phyloP scores from a whole-genome alignment of 2,113 vertebrate species.

The Lonchura striata region DNA sequence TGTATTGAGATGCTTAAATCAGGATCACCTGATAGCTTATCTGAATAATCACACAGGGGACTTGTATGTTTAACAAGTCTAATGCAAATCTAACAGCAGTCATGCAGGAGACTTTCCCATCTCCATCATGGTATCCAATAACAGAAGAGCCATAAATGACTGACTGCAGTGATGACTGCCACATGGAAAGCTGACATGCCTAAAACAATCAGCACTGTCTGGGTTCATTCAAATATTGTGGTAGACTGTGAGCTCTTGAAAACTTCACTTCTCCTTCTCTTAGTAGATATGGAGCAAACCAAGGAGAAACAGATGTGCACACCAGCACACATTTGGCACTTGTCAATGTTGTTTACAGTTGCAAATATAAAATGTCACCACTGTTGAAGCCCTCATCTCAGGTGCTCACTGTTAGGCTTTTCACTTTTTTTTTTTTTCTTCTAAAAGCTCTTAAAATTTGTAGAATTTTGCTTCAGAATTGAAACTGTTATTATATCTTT shows the following conservation, averaged over 20 bases:
- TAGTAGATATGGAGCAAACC: background rate
- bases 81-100: background rate
- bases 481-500: background rate
- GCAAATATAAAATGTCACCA: background rate
- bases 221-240: background rate
- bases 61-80: background rate
- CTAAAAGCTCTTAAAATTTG: background rate
- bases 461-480: background rate
- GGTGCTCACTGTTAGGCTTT: background rate
- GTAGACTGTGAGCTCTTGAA: background rate
- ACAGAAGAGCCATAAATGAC: background rate
- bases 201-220: background rate
- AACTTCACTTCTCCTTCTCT: background rate
- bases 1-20: background rate
- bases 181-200: background rate
- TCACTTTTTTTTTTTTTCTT: background rate
- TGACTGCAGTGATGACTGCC: background rate
- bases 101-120: background rate
- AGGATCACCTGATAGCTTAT: background rate
- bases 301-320: background rate
- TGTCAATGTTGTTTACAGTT: background rate
- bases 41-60: background rate
- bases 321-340: background rate
- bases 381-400: background rate
- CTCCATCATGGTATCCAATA: background rate